Evolutionary conservation across 2,113 vertebrate genomes (phyloP), one percentile per base, ranked within the genome.

Genomic region (Fulmarus glacialis): DNA sequence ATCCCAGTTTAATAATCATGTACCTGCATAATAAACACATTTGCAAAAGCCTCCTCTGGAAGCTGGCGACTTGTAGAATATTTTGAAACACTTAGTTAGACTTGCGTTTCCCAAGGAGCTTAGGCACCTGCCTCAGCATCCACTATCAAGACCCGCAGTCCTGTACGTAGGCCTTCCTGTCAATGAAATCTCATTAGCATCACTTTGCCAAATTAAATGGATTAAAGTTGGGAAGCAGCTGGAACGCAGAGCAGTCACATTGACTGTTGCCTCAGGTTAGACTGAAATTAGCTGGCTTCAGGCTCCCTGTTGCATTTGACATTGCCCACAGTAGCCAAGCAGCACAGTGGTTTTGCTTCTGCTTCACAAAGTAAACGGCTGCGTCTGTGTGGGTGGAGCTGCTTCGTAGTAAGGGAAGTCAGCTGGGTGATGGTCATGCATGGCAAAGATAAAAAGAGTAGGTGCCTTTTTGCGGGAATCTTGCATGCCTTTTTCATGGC

Each of bases 131-230:
- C 55, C 87, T 90, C 86, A 87, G 79, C 82, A 74, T 36, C 88
- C 36, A 8, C 30, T 66, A 47, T 66, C 36, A 43, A 73, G 47
- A 45, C 34, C 81, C 2, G 3, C 71, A 82, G 48, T 32, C 82
- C 75, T 88, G n/a, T 34, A 27, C 6, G 60, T 43, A 84, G 84
- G 43, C 50, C 50, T 32, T 79, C 53, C 48, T 60, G 8, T 77
- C 90, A 77, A 58, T 45, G 47, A 96, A 96, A 96, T 97, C 91
- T 95, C 94, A 96, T 97, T 97, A 96, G 85, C 94, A 95, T 90
- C 90, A 68, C 62, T 78, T 73, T 58, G 58, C 80, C 80, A 87
- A 90, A 95, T 94, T 90, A 97, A 97, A 96, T 79, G 80, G 70
- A 94, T 97, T 90, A 73, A 88, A 96, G 63, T 32, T 94, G 93